These are phyloP conservation scores for Andrena minutula DNA, from an alignment of 2,888 invertebrate genomes.

Conservation along the genomic window DNA sequence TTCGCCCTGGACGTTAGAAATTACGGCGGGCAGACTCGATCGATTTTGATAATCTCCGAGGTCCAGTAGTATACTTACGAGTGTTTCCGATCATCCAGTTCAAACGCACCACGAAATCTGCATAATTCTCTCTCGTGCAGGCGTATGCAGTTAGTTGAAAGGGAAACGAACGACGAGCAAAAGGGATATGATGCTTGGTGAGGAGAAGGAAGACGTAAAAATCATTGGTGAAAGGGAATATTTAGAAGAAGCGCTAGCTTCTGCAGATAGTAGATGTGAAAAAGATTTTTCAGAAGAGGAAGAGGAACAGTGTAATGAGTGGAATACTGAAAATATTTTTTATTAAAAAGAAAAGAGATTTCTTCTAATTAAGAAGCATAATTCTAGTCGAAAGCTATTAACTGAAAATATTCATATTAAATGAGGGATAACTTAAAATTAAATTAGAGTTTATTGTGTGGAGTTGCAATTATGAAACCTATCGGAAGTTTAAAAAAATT, in stretches of 20 bases:
- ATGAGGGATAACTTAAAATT: no score
- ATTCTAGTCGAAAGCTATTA: no score
- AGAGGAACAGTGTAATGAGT: no score
- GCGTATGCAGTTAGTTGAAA: slow-evolving; percentile 29
- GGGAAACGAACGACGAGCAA: neutral
- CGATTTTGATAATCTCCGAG: slow-evolving; percentile 75
- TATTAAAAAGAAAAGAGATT: no score
- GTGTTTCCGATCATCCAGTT: slow-evolving; percentile 62
- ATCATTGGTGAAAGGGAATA: neutral
- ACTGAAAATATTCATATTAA: no score
- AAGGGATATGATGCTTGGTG: neutral
- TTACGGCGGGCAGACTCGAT: slow-evolving; percentile 61
- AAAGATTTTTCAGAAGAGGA: no score
- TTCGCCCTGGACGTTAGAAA: slow-evolving; percentile 58
- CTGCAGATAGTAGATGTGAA: neutral
- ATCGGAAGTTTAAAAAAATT: no score
- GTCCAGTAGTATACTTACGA: slow-evolving; percentile 71
- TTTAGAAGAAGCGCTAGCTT: neutral
- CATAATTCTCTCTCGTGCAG: slow-evolving; percentile 64
- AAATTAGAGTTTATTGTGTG: no score
- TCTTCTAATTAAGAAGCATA: no score
- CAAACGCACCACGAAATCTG: slow-evolving; percentile 64
- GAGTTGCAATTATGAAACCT: no score
- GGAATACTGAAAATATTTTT: no score
- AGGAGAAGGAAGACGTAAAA: neutral